Percentiles rank a stretch among this genome's conserved stretches.
Evolutionary conservation across 1,140 invertebrate species (phyloP).

Genomic region (Leucophenga varia): DNA sequence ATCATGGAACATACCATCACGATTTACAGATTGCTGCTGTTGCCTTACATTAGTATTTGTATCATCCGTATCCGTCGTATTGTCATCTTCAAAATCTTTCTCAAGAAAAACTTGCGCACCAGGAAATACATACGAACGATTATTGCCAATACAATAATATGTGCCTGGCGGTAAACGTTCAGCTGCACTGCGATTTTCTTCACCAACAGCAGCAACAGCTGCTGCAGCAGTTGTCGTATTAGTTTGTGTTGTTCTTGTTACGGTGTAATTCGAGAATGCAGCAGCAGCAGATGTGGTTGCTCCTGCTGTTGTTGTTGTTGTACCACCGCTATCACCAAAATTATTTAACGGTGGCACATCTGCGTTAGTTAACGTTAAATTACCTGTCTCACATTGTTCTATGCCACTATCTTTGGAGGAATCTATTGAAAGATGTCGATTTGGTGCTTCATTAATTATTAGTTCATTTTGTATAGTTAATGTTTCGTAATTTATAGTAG

Average conservation of each 20-base stretch:
- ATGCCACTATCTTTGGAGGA: constrained; percentile 53
- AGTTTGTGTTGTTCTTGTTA: background rate
- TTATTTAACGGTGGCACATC: constrained; percentile 15
- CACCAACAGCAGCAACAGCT: too few relatives aligned
- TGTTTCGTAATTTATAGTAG: too few relatives aligned
- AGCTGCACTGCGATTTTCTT: constrained; percentile 33
- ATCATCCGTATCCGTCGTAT: constrained; percentile 23
- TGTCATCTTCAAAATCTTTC: constrained; percentile 36
- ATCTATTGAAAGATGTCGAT: constrained; percentile 47
- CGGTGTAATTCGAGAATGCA: background rate
- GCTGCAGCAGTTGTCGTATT: constrained; percentile 27
- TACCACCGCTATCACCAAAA: constrained; percentile 18
- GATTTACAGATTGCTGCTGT: too few relatives aligned
- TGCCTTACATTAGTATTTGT: background rate
- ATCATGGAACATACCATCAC: background rate
- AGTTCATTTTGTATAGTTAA: too few relatives aligned
- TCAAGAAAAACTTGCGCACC: constrained; percentile 49
- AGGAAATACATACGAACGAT: constrained; percentile 47
- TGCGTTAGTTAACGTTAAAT: constrained; percentile 5
- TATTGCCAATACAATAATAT: constrained; percentile 39
- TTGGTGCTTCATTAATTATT: too few relatives aligned
- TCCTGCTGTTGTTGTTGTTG: background rate
- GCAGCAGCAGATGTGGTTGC: background rate
- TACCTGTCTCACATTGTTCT: constrained; percentile 37
- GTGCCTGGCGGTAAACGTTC: constrained; percentile 43